Conservation (phyloP, 2,113 vertebrate genomes). For the Coryphaenoides rupestris region DNA sequence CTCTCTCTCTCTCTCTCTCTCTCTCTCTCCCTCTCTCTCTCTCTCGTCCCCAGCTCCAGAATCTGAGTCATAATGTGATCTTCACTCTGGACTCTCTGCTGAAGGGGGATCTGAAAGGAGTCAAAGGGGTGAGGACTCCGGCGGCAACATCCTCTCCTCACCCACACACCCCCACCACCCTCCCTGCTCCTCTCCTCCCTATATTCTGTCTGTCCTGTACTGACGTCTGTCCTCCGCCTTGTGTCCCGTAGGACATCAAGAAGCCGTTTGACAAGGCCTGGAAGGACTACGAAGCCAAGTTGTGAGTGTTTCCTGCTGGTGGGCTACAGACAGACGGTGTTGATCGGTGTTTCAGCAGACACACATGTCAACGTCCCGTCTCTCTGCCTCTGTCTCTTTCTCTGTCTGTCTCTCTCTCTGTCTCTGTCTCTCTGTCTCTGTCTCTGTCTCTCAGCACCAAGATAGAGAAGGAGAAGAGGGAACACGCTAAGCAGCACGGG, state of each 20-base stretch:
- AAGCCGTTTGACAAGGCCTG: constrained; percentile 98
- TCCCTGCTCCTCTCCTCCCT: constrained; percentile 30
- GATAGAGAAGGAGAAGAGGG: constrained; percentile 97
- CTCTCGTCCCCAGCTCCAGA: constrained; percentile 73
- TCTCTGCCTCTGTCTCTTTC: no score
- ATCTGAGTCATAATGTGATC: constrained; percentile 95
- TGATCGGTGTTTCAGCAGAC: no score
- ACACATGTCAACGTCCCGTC: no score
- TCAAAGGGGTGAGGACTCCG: constrained; percentile 93
- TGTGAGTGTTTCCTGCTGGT: constrained; percentile 76
- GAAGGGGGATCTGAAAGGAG: constrained; percentile 95
- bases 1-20: neutral
- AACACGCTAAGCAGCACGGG: constrained; percentile 96
- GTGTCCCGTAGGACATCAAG: constrained; percentile 76
- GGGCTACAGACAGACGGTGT: no score
- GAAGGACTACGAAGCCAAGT: constrained; percentile 99
- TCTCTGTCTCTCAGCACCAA: constrained; percentile 75
- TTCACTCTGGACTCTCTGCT: constrained; percentile 94
- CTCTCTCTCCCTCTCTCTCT: no score
- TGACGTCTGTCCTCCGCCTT: constrained; percentile 35
- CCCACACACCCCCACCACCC: neutral
- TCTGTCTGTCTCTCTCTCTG: no score
- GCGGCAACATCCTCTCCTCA: neutral
- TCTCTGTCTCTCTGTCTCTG: no score
- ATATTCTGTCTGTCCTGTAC: constrained; percentile 14